phyloP scores from a whole-genome alignment of 2,888 invertebrate genomes.

The Caenorhabditis doughertyi region DNA sequence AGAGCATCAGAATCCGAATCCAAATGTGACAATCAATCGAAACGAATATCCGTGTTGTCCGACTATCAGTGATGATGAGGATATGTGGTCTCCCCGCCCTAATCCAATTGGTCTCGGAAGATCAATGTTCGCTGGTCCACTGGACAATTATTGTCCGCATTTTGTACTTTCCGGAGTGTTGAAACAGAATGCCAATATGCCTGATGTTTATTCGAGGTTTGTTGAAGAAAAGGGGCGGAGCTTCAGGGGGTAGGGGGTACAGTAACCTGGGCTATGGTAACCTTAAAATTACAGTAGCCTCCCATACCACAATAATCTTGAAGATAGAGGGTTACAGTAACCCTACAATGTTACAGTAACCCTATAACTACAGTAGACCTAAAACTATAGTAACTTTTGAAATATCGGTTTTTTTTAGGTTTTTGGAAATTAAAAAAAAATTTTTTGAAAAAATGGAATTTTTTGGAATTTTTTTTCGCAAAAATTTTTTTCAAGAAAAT shows the following conservation, averaged over 20 bases:
- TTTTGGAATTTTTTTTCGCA: too few relatives aligned
- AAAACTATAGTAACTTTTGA: too few relatives aligned
- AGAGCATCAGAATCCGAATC: too few relatives aligned
- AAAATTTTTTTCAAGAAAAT: too few relatives aligned
- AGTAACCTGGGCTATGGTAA: too few relatives aligned
- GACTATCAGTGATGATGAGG: constrained; percentile 6
- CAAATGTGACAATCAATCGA: constrained; percentile 13
- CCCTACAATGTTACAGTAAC: not conserved
- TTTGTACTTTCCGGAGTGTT: constrained; percentile 77
- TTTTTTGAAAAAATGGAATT: too few relatives aligned
- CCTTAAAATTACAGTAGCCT: too few relatives aligned
- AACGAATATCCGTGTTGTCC: constrained; percentile 34
- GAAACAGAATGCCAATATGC: constrained; percentile 58
- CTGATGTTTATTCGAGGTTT: constrained; percentile 64
- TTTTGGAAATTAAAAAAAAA: too few relatives aligned
- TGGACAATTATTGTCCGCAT: constrained; percentile 75
- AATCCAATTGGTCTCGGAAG: constrained; percentile 69
- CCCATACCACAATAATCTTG: not conserved
- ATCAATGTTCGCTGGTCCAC: constrained; percentile 78
- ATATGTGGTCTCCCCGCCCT: constrained; percentile 42
- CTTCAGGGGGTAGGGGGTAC: too few relatives aligned
- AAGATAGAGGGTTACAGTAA: not conserved
- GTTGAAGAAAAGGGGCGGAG: too few relatives aligned
- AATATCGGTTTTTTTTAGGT: too few relatives aligned
- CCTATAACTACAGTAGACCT: not conserved